These are phyloP conservation scores for Pseudomyrmex pallidus DNA, from an alignment of 1,140 invertebrate species.

Conservation along the genomic window DNA sequence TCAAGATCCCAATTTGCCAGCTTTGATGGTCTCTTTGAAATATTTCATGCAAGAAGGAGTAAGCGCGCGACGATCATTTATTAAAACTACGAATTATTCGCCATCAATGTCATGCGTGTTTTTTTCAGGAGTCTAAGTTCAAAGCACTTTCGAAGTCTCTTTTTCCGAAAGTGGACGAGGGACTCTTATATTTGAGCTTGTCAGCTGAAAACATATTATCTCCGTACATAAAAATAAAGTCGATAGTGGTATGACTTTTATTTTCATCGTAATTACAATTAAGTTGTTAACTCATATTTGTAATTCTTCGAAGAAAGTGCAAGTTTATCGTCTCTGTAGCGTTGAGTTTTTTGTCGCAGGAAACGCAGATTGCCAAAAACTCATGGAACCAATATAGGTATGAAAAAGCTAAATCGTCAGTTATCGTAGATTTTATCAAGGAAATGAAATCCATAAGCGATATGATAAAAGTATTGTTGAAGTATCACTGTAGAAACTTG, in stretches of 20 bases:
- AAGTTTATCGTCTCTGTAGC: neutral
- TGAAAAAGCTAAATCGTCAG: conserved; percentile 93
- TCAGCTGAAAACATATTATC: conserved; percentile 90
- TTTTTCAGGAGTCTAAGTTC: too few species aligned
- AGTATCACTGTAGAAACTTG: conserved; percentile 90
- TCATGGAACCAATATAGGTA: conserved; percentile 91
- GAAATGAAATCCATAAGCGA: conserved; percentile 91
- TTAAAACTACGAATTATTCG: too few species aligned
- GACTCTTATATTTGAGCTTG: conserved; percentile 87
- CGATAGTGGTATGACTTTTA: conserved; percentile 88
- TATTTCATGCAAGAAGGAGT: too few species aligned
- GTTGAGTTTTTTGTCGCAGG: conserved; percentile 83
- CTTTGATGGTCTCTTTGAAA: too few species aligned
- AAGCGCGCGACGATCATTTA: too few species aligned
- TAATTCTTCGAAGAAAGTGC: conserved; percentile 10
- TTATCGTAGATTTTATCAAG: conserved; percentile 94
- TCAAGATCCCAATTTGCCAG: too few species aligned
- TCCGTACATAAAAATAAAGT: conserved; percentile 91
- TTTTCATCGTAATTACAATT: too few species aligned
- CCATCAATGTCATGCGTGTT: too few species aligned
- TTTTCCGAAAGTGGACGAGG: too few species aligned
- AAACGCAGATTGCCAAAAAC: conserved; percentile 88
- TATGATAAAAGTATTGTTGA: conserved; percentile 89
- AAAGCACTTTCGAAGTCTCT: too few species aligned
- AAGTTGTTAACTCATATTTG: neutral